These are phyloP conservation scores for Euphydryas editha DNA, from an alignment of 2,888 invertebrate species.

Conservation along the genomic window DNA sequence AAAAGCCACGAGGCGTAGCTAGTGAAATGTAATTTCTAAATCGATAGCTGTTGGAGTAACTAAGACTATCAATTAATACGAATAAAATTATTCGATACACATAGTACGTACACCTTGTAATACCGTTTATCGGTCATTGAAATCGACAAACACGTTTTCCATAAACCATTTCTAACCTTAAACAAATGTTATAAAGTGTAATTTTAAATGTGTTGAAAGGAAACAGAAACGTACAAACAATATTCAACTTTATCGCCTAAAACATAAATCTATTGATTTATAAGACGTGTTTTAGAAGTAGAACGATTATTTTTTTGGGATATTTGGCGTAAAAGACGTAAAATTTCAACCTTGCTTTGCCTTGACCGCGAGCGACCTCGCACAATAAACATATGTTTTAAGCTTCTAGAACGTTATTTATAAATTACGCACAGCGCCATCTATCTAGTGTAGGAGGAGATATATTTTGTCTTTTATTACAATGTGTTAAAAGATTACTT, in stretches of 20 bases:
- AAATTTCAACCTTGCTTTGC: constrained; percentile 35
- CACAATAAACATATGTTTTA: constrained; percentile 49
- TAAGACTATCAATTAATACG: not conserved
- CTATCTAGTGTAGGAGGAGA: constrained; percentile 33
- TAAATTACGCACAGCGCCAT: constrained; percentile 41
- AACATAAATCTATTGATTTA: not conserved
- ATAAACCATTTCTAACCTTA: not conserved
- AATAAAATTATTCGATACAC: not conserved
- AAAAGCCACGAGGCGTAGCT: too few relatives aligned
- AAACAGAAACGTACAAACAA: not conserved
- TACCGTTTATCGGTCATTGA: not conserved
- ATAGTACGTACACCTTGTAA: not conserved
- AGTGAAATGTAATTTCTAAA: too few relatives aligned
- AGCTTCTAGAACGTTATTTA: constrained; percentile 48
- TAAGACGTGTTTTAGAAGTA: not conserved
- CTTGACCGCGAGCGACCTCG: constrained; percentile 44
- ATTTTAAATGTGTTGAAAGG: not conserved
- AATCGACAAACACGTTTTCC: not conserved
- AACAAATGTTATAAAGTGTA: not conserved
- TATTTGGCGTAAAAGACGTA: constrained; percentile 3
- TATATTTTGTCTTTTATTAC: not conserved
- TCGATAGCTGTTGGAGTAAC: not conserved
- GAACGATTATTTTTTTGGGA: not conserved
- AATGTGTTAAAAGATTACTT: constrained; percentile 4
- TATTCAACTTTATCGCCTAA: not conserved